Conservation (phyloP, 2,113 vertebrate species). For the Rhinogobius similis region DNA sequence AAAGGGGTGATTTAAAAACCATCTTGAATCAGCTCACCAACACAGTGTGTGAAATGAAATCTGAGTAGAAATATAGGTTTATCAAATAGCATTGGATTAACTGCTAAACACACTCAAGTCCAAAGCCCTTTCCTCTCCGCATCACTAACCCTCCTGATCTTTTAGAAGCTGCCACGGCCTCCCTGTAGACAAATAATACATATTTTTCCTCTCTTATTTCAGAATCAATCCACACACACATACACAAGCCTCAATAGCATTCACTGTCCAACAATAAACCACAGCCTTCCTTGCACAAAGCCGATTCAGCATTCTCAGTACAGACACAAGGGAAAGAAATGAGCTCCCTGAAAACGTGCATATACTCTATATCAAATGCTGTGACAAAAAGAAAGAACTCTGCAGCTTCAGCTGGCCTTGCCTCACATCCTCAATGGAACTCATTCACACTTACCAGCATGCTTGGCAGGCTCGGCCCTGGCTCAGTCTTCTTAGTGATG, state of each 20-base stretch:
- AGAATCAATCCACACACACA: constrained; percentile 28
- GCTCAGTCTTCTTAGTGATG: constrained; percentile 60
- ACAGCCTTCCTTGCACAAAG: constrained; percentile 31
- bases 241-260: constrained; percentile 17
- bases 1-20: constrained; percentile 10
- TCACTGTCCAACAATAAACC: constrained; percentile 29
- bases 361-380: constrained; percentile 25
- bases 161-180: constrained; percentile 23
- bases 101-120: constrained; percentile 24
- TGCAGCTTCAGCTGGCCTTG: constrained; percentile 32
- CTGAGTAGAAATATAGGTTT: not conserved
- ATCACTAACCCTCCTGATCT: constrained; percentile 36
- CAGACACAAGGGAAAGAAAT: constrained; percentile 33
- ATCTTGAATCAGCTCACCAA: not conserved
- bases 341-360: constrained; percentile 11
- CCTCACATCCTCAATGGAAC: constrained; percentile 53
- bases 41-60: not conserved
- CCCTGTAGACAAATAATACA: constrained; percentile 47
- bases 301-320: constrained; percentile 37
- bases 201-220: constrained; percentile 38
- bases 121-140: constrained; percentile 9
- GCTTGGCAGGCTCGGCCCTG: constrained; percentile 57
- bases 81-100: not conserved
- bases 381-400: constrained; percentile 43
- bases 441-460: constrained; percentile 77